Percentiles rank a stretch among this genome's conserved stretches.
phyloP scores from a whole-genome alignment of 2,113 vertebrate species.

The Indicator maculatus region DNA sequence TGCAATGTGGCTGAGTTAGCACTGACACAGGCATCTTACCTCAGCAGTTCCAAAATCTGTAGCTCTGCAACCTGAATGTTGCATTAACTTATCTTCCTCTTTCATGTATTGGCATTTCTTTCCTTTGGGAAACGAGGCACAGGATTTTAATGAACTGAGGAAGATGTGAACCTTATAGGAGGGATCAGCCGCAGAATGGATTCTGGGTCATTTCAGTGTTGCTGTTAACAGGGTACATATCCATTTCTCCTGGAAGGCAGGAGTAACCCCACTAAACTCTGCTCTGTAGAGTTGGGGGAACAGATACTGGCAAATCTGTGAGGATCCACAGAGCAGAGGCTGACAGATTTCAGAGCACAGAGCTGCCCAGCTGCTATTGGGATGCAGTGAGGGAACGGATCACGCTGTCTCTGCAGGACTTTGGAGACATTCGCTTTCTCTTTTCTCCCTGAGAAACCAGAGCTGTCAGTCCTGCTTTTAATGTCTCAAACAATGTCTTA shows the following conservation, averaged over 20 bases:
- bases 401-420: background rate
- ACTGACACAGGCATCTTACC: background rate
- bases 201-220: background rate
- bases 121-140: constrained; percentile 23
- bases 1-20: constrained; percentile 17
- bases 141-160: constrained; percentile 9
- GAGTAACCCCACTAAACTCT: background rate
- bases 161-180: background rate
- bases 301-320: background rate
- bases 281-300: background rate
- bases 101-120: constrained; percentile 21
- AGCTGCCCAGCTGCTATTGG: background rate
- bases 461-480: background rate
- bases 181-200: background rate
- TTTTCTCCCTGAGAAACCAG: background rate
- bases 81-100: constrained; percentile 15
- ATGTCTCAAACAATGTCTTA: background rate
- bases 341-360: background rate
- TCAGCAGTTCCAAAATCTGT: constrained; percentile 37
- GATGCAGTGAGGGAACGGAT: background rate
- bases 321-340: background rate
- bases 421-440: background rate
- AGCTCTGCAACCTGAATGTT: constrained; percentile 19
- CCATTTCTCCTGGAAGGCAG: background rate
- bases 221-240: background rate